Conservation (phyloP, 1,140 invertebrate genomes). For the Hypsibius dujardini region DNA sequence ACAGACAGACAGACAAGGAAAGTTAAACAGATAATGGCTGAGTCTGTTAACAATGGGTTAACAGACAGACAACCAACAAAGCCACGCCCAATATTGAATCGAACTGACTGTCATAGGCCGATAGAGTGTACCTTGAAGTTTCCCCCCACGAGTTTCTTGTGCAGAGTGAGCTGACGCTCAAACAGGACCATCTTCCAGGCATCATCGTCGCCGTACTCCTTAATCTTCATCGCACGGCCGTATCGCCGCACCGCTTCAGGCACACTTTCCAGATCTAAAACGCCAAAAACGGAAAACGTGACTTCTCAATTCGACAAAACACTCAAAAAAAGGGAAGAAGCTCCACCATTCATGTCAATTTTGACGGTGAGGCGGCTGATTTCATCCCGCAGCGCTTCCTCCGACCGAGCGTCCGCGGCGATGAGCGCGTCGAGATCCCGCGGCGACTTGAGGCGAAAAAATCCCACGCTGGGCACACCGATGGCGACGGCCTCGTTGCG, state of each 20-base stretch:
- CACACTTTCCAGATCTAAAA: background rate
- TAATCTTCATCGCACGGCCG: background rate
- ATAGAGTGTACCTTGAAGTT: background rate
- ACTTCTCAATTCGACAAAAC: background rate
- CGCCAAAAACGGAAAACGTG: background rate
- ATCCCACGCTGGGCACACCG: background rate
- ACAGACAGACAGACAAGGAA: too few species aligned
- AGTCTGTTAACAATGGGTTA: background rate
- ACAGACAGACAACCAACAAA: background rate
- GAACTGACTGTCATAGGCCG: background rate
- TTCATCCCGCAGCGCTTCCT: background rate
- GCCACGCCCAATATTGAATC: background rate
- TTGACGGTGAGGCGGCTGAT: background rate
- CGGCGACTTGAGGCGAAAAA: background rate
- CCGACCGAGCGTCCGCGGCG: background rate
- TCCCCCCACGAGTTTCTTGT: background rate
- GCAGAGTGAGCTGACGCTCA: background rate
- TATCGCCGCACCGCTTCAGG: background rate
- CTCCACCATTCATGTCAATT: background rate
- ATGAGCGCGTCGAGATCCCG: background rate
- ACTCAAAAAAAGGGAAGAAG: background rate
- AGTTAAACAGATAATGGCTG: background rate
- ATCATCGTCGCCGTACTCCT: background rate
- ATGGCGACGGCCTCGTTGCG: background rate
- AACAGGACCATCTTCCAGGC: background rate